Conservation (phyloP, 2,888 invertebrate genomes). For the Eristalis tenax region DNA sequence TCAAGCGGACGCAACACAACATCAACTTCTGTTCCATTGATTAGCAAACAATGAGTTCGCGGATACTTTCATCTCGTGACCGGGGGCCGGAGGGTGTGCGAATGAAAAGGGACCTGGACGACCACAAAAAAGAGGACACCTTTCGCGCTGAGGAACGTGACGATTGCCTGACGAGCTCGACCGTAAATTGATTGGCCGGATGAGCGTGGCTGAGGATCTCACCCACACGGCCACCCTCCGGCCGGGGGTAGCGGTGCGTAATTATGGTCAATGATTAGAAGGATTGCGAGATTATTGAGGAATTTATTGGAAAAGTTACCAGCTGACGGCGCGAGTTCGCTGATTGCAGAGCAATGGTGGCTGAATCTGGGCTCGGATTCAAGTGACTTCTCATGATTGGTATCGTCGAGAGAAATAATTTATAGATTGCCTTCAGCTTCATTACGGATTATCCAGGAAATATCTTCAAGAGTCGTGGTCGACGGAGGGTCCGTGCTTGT, state of each 20-base stretch:
- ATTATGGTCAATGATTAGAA: constrained; percentile 67
- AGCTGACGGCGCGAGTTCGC: constrained; percentile 35
- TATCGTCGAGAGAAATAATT: constrained; percentile 44
- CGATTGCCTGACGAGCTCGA: constrained; percentile 32
- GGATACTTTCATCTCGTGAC: constrained; percentile 43
- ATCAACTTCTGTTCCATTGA: constrained; percentile 65
- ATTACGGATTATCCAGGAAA: constrained; percentile 56
- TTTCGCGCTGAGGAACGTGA: constrained; percentile 54
- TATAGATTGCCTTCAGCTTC: constrained; percentile 58
- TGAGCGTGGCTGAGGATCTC: constrained; percentile 1
- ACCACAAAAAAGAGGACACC: constrained; percentile 39
- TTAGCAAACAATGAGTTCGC: constrained; percentile 69
- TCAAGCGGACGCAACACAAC: constrained; percentile 15
- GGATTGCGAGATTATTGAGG: constrained; percentile 67
- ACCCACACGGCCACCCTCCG: not conserved
- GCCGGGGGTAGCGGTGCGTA: constrained; percentile 48
- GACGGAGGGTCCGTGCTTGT: constrained; percentile 5
- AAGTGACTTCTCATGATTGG: not conserved
- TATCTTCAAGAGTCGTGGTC: constrained; percentile 6
- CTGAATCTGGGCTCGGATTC: constrained; percentile 1
- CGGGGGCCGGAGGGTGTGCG: not conserved
- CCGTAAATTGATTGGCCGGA: constrained; percentile 64
- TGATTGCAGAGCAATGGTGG: constrained; percentile 38
- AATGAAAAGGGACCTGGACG: not conserved
- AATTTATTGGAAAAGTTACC: constrained; percentile 68